Evolutionary conservation across 2,113 vertebrate species (phyloP).

Genomic region (Dissostichus mawsoni): DNA sequence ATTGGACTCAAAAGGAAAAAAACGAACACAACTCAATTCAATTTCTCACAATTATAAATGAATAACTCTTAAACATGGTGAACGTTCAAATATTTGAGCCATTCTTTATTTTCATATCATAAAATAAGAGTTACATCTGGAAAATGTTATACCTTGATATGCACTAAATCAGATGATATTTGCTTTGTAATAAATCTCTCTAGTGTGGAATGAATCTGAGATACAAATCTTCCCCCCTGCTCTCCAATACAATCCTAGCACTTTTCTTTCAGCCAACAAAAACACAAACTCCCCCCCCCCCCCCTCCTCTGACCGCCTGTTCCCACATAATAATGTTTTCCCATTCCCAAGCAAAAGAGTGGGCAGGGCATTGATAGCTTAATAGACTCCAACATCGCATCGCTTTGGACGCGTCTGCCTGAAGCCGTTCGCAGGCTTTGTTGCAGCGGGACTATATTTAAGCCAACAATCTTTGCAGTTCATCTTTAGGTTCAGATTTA

Average conservation of each 20-base stretch:
- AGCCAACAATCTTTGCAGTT: conserved; percentile 31
- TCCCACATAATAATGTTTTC: not conserved
- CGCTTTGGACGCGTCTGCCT: not conserved
- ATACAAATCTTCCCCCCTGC: not conserved
- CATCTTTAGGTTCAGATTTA: conserved; percentile 40
- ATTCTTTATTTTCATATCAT: not conserved
- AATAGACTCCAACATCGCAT: not conserved
- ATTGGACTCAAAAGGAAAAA: not conserved
- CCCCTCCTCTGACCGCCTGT: no score
- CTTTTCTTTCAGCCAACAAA: not conserved
- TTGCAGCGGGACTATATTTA: conserved; percentile 9
- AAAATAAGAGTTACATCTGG: no score
- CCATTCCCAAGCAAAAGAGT: conserved; percentile 16
- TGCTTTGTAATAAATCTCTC: not conserved
- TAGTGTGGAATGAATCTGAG: not conserved
- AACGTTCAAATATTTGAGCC: not conserved
- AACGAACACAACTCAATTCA: no score
- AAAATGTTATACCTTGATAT: no score
- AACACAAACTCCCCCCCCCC: not conserved
- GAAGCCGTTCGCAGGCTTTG: conserved; percentile 12
- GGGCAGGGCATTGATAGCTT: not conserved
- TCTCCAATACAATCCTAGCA: not conserved
- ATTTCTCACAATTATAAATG: not conserved
- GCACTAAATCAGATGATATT: not conserved
- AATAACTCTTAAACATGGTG: not conserved